Conservation (phyloP, 2,888 invertebrate genomes). For the Lochmaea crataegi region DNA sequence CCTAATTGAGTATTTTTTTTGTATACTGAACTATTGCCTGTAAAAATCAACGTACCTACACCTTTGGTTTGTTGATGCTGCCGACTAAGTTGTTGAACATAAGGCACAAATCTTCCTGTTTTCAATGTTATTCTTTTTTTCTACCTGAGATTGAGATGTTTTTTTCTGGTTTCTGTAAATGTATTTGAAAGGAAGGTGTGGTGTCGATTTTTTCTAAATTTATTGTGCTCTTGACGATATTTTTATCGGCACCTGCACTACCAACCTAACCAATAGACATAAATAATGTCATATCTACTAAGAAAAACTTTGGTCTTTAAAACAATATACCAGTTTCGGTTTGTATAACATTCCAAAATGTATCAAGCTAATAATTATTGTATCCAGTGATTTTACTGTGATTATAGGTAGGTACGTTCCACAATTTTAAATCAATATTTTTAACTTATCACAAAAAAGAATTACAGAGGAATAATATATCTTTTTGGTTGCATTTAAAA, state of each 20-base stretch:
- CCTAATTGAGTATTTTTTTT: too few species aligned
- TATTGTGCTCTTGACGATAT: conserved; percentile 15
- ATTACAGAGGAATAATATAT: too few species aligned
- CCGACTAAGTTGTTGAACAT: conserved; percentile 19
- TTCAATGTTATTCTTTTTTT: conserved; percentile 17
- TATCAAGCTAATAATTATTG: too few species aligned
- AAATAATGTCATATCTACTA: neutral
- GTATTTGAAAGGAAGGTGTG: conserved; percentile 16
- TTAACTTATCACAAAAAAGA: too few species aligned
- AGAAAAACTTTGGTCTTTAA: too few species aligned
- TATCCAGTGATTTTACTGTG: too few species aligned
- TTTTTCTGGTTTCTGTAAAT: conserved; percentile 23
- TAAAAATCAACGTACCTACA: neutral
- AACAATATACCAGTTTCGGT: too few species aligned
- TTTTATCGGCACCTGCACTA: conserved; percentile 20
- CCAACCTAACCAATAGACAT: conserved; percentile 3
- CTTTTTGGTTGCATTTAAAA: neutral
- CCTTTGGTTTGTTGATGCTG: conserved; percentile 10
- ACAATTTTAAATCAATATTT: too few species aligned
- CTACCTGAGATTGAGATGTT: conserved; percentile 35
- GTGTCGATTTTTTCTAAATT: conserved; percentile 14
- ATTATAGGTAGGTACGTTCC: too few species aligned
- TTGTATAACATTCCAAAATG: too few species aligned
- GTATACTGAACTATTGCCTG: neutral
- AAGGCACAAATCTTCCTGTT: conserved; percentile 28